A percentile compares a stretch with the other conserved stretches of the same genome.
Conservation (phyloP, 2,113 vertebrate species). For the Rhagologus leucostigma region DNA sequence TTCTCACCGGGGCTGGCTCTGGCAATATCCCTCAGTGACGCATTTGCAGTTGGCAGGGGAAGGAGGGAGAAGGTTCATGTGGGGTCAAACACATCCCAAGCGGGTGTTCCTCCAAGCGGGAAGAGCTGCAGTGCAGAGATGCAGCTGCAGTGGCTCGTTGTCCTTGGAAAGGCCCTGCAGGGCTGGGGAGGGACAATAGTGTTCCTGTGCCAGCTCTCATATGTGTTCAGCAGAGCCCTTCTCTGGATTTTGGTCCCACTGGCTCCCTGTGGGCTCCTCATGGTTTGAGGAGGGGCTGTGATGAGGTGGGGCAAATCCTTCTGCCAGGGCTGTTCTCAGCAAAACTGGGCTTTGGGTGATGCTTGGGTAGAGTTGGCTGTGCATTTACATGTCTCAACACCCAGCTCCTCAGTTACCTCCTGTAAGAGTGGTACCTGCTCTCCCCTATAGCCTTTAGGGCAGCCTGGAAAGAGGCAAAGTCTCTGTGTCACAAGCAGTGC, state of each 20-base stretch:
- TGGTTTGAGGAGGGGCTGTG: not conserved
- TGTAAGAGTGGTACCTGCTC: not conserved
- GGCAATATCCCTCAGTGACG: conserved; percentile 1
- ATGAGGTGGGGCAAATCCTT: not conserved
- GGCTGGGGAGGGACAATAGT: not conserved
- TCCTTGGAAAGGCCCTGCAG: not conserved
- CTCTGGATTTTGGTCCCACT: not conserved
- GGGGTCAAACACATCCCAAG: not conserved
- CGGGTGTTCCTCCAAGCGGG: not conserved
- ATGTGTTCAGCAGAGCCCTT: not conserved
- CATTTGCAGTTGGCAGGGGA: not conserved
- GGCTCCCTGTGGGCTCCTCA: not conserved
- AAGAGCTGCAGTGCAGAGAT: not conserved
- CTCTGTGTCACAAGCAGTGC: not conserved
- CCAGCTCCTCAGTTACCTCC: not conserved
- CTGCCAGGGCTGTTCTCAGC: not conserved
- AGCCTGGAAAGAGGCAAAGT: not conserved
- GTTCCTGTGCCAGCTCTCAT: not conserved
- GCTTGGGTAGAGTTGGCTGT: fast-evolving
- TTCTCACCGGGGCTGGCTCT: not conserved
- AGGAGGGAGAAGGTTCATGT: not conserved
- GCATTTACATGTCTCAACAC: fast-evolving
- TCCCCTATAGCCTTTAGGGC: not conserved
- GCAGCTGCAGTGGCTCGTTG: not conserved
- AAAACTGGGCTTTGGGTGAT: not conserved